Evolutionary conservation across 1,140 invertebrate genomes (phyloP).

Genomic region (Oscheius sp.): DNA sequence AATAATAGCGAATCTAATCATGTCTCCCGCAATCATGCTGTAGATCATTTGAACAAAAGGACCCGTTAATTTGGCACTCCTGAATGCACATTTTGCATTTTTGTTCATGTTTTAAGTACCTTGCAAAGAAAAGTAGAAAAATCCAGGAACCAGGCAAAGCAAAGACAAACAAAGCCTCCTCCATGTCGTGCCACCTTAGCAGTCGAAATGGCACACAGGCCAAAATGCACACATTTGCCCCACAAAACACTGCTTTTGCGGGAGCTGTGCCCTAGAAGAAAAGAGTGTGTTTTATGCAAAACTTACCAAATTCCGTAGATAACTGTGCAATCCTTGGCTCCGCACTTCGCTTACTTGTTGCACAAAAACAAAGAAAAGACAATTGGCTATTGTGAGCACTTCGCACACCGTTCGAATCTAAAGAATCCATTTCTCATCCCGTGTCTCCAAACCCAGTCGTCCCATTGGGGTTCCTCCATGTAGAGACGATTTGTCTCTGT

Average conservation of each 20-base stretch:
- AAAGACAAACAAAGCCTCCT: slow-evolving; percentile 86
- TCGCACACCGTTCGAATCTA: slow-evolving; percentile 75
- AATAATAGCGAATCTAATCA: slow-evolving; percentile 94
- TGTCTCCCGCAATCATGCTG: slow-evolving; percentile 93
- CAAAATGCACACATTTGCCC: slow-evolving; percentile 87
- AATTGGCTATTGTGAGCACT: slow-evolving; percentile 77
- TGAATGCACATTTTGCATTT: slow-evolving; percentile 62
- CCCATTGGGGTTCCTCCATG: slow-evolving; percentile 61
- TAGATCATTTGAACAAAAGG: slow-evolving; percentile 98
- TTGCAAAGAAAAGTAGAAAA: slow-evolving; percentile 95
- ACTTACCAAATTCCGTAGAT: slow-evolving; percentile 83
- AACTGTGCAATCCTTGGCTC: slow-evolving; percentile 84
- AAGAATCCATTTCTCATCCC: slow-evolving; percentile 30
- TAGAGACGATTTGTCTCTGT: slow-evolving; percentile 65
- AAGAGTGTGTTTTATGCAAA: slow-evolving; percentile 15
- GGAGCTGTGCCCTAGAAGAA: slow-evolving; percentile 79
- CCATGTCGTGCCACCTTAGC: slow-evolving; percentile 71
- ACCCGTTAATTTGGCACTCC: slow-evolving; percentile 84
- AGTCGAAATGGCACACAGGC: slow-evolving; percentile 85
- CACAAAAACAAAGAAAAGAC: slow-evolving; percentile 81
- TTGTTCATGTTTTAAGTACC: slow-evolving; percentile 67
- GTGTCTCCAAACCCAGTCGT: slow-evolving; percentile 48
- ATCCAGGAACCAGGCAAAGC: slow-evolving; percentile 93
- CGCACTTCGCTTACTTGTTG: slow-evolving; percentile 88
- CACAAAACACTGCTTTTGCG: slow-evolving; percentile 86